Percentiles rank a stretch among this genome's conserved stretches.
These are phyloP conservation scores for Sciurus carolinensis DNA, from an alignment of 2,797 vertebrate genomes.

Conservation along the genomic window DNA sequence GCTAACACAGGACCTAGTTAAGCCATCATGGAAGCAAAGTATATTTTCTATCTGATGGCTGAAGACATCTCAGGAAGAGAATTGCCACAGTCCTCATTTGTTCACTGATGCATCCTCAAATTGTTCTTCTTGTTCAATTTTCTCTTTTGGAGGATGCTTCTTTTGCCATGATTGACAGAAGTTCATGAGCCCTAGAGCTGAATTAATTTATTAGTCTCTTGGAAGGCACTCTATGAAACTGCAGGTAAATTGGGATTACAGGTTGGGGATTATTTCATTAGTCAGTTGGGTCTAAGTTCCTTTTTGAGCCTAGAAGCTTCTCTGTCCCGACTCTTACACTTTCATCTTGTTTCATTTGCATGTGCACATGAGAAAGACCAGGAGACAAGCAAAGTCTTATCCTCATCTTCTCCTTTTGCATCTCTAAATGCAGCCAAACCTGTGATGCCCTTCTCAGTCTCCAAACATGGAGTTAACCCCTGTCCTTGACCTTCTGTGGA, in stretches of 20 bases:
- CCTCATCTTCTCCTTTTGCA: neutral
- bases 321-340: too few species aligned
- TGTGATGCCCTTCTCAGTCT: fast-evolving
- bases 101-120: neutral
- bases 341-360: neutral
- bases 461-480: too few species aligned
- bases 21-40: neutral
- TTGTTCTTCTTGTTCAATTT: neutral
- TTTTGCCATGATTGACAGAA: neutral
- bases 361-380: neutral
- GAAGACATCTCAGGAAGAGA: neutral
- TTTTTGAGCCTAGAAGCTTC: neutral
- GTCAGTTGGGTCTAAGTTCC: neutral
- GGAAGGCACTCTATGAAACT: neutral
- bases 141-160: neutral
- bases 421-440: neutral
- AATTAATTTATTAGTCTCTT: neutral
- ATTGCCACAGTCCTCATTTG: neutral
- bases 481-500: neutral
- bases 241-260: neutral
- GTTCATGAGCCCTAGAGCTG: neutral
- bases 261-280: neutral
- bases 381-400: neutral
- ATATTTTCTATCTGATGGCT: neutral
- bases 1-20: neutral